These are phyloP conservation scores for Rhineura floridana DNA, from an alignment of 2,113 vertebrate genomes.

Conservation along the genomic window DNA sequence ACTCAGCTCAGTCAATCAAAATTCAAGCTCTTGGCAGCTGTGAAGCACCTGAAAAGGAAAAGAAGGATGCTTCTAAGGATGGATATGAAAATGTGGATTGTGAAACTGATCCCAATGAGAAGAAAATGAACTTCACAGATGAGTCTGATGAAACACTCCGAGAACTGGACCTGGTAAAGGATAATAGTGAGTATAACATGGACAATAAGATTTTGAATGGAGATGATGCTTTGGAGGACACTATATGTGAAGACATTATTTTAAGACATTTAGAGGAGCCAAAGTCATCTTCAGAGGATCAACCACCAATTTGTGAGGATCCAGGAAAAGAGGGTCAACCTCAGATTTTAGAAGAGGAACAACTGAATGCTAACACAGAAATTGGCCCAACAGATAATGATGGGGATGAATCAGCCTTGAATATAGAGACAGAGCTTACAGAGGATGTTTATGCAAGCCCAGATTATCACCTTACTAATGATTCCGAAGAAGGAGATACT, in stretches of 20 bases:
- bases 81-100: constrained; percentile 32
- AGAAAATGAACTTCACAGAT: constrained; percentile 16
- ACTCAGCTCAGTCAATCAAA: constrained; percentile 66
- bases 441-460: not conserved
- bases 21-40: constrained; percentile 56
- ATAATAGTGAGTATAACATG: constrained; percentile 31
- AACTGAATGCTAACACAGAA: constrained; percentile 30
- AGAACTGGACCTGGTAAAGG: constrained; percentile 31
- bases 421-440: constrained; percentile 27
- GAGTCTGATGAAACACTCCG: constrained; percentile 46
- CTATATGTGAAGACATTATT: constrained; percentile 22
- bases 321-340: constrained; percentile 1
- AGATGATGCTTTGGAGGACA: constrained; percentile 37
- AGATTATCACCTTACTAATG: not conserved
- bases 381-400: constrained; percentile 47
- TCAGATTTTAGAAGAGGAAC: constrained; percentile 24
- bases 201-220: constrained; percentile 40
- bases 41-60: constrained; percentile 44
- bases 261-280: constrained; percentile 42
- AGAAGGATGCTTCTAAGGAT: constrained; percentile 8
- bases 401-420: constrained; percentile 29
- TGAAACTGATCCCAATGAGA: constrained; percentile 33
- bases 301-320: constrained; percentile 10
- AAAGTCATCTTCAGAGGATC: constrained; percentile 19
- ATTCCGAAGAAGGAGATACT: constrained; percentile 31